These are phyloP conservation scores for Masnerella sp. DNA, from an alignment of 2,888 invertebrate species.

Conservation along the genomic window DNA sequence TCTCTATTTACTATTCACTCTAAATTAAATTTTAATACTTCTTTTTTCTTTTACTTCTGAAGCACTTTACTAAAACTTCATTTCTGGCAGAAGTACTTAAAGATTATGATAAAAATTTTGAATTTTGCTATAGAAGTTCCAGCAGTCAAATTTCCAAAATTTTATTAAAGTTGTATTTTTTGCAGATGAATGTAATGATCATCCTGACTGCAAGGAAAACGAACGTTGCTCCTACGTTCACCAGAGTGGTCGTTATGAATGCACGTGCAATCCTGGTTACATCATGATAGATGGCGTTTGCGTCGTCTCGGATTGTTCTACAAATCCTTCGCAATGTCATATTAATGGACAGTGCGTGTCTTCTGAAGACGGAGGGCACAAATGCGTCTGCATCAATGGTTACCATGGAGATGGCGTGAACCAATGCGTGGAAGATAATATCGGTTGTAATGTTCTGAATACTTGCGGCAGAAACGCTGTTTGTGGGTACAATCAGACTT, in stretches of 20 bases:
- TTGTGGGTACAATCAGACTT: slow-evolving; percentile 80
- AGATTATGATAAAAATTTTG: no score
- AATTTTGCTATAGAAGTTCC: no score
- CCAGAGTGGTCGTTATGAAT: slow-evolving; percentile 82
- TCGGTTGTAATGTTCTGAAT: slow-evolving; percentile 85
- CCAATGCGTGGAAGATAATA: slow-evolving; percentile 73
- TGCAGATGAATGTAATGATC: slow-evolving; percentile 81
- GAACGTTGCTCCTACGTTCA: slow-evolving; percentile 86
- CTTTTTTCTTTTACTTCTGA: no score
- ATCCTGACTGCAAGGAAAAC: slow-evolving; percentile 84
- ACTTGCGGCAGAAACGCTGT: slow-evolving; percentile 90
- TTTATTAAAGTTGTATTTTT: background rate
- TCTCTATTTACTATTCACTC: slow-evolving; percentile 35
- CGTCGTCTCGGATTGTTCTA: slow-evolving; percentile 71
- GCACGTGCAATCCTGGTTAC: slow-evolving; percentile 88
- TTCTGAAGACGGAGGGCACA: slow-evolving; percentile 77
- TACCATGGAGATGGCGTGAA: slow-evolving; percentile 73
- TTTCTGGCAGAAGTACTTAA: no score
- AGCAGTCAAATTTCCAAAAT: no score
- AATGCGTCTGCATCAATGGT: slow-evolving; percentile 84
- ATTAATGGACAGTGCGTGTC: slow-evolving; percentile 79
- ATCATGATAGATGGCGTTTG: slow-evolving; percentile 76
- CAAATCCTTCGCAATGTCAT: slow-evolving; percentile 79
- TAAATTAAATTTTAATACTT: no score
- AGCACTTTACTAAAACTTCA: slow-evolving; percentile 2